Percentiles rank a stretch among this genome's conserved stretches.
phyloP scores from a whole-genome alignment of 2,113 vertebrate genomes.

The Gopherus flavomarginatus region DNA sequence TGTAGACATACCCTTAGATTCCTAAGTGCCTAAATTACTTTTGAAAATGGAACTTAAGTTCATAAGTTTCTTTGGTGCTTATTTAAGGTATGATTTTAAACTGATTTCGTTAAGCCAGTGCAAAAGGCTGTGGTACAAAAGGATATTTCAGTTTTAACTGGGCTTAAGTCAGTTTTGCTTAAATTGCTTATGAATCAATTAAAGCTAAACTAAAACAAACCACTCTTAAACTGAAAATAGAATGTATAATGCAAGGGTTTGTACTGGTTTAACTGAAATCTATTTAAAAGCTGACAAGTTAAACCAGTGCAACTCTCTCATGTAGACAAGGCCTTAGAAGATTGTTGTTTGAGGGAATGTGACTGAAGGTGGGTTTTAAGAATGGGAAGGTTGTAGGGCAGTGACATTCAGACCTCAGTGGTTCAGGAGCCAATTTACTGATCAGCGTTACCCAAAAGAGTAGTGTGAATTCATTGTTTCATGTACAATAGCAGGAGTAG shows the following conservation, averaged over 20 bases:
- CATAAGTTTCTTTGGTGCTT: not conserved
- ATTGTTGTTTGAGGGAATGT: slow-evolving; percentile 53
- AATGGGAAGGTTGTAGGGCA: slow-evolving; percentile 25
- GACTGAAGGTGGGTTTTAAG: slow-evolving; percentile 63
- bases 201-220: not conserved
- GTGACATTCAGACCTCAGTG: too few relatives aligned
- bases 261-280: not conserved
- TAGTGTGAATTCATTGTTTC: too few relatives aligned
- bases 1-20: not conserved
- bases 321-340: slow-evolving; percentile 56
- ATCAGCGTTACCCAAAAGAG: too few relatives aligned
- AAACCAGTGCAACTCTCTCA: slow-evolving; percentile 41
- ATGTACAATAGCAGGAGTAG: too few relatives aligned
- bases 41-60: not conserved
- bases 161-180: not conserved
- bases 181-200: not conserved
- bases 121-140: not conserved
- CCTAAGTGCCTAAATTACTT: not conserved
- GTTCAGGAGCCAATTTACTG: too few relatives aligned
- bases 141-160: not conserved
- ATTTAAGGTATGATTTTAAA: not conserved
- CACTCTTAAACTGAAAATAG: not conserved
- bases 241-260: too few relatives aligned
- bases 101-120: not conserved
- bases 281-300: not conserved